Conservation (phyloP, 2,113 vertebrate species). For the Muscicapa adusta region DNA sequence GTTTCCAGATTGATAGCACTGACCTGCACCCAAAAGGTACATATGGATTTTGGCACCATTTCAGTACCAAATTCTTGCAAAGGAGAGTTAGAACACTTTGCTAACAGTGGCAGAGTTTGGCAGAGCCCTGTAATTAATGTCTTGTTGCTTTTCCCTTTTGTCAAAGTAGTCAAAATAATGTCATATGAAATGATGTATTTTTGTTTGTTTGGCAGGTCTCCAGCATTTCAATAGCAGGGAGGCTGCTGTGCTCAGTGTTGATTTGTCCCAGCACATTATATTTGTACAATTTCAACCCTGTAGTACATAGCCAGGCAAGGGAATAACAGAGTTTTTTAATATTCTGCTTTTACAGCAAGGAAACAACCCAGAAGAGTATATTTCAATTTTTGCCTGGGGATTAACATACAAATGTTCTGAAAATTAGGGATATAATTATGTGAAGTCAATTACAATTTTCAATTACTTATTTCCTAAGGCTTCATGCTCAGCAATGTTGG, state of each 20-base stretch:
- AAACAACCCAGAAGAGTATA: not conserved
- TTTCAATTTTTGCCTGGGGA: conserved; percentile 24
- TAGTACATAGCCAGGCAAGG: not conserved
- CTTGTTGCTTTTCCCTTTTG: not conserved
- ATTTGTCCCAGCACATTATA: not conserved
- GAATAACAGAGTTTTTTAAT: conserved; percentile 9
- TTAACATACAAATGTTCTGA: conserved; percentile 18
- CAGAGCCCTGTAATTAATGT: not conserved
- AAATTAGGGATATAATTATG: conserved; percentile 41
- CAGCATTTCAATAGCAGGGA: not conserved
- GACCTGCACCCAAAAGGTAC: not conserved
- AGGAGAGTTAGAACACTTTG: not conserved
- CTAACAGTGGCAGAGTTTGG: not conserved
- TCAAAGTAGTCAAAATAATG: conserved; percentile 16
- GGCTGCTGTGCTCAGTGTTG: not conserved
- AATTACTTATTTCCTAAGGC: conserved; percentile 29
- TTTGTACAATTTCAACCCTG: not conserved
- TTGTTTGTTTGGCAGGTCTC: conserved; percentile 2
- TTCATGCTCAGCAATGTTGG: not conserved
- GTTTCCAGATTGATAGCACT: not conserved
- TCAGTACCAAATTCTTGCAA: not conserved
- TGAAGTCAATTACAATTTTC: conserved; percentile 37
- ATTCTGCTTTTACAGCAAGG: conserved; percentile 8
- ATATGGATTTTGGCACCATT: not conserved
- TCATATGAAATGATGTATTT: not conserved